Percentiles rank a stretch among this genome's conserved stretches.
phyloP scores from a whole-genome alignment of 2,797 vertebrate genomes.

The Sebastes steindachneri region DNA sequence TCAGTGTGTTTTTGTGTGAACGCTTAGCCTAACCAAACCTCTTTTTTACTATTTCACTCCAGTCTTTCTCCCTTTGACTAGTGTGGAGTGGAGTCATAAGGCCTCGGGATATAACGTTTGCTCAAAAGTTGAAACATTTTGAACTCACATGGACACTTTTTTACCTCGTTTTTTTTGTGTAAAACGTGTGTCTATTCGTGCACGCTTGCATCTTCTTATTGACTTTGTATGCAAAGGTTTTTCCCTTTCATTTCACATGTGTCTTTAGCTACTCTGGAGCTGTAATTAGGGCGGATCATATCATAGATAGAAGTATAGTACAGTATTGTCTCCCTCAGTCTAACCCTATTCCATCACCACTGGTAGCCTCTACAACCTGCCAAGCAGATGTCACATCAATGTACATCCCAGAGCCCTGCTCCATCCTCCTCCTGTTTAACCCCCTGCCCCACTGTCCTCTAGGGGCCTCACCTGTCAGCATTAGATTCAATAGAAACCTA shows the following conservation, averaged over 20 bases:
- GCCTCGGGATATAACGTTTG: background rate
- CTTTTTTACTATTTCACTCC: background rate
- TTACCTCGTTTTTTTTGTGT: background rate
- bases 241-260: no score
- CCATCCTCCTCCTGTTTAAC: conserved; percentile 35
- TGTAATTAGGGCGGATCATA: background rate
- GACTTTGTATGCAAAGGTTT: background rate
- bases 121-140: background rate
- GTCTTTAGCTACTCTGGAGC: background rate
- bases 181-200: background rate
- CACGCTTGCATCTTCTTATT: background rate
- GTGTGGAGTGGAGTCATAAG: background rate
- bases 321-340: background rate
- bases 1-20: background rate
- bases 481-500: conserved; percentile 21
- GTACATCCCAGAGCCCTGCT: background rate
- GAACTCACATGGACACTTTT: background rate
- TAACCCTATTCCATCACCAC: conserved; percentile 12
- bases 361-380: conserved; percentile 15
- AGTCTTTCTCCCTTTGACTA: background rate
- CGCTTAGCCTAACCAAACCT: background rate
- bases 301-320: background rate
- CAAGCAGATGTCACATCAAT: conserved; percentile 40
- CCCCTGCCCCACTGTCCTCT: conserved; percentile 4
- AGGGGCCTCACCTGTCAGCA: conserved; percentile 53